Conservation (phyloP, 2,888 invertebrate genomes). For the Oxyteleia sp. region DNA sequence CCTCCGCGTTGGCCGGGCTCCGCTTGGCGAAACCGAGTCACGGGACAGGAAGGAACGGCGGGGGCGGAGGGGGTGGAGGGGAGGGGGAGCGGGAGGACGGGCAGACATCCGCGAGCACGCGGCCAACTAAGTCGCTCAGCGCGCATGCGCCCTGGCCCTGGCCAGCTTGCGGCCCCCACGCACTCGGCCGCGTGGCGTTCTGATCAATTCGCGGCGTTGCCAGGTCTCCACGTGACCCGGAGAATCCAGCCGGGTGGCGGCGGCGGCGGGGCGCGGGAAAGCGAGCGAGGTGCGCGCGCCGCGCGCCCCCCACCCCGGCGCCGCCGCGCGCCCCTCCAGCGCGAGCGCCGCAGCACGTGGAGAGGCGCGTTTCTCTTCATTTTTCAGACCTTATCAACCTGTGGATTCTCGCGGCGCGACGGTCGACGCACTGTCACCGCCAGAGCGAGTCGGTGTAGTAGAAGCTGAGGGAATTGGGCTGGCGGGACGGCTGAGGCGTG, state of each 20-base stretch:
- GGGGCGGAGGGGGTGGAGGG: slow-evolving; percentile 25
- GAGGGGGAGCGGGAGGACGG: slow-evolving; percentile 37
- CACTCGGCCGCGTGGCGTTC: slow-evolving; percentile 86
- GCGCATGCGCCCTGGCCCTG: slow-evolving; percentile 84
- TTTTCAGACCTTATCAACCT: slow-evolving; percentile 85
- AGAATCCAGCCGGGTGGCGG: slow-evolving; percentile 66
- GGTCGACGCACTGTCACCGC: slow-evolving; percentile 32
- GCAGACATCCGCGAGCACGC: slow-evolving; percentile 79
- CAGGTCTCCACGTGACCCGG: slow-evolving; percentile 78
- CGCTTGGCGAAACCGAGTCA: slow-evolving; percentile 67
- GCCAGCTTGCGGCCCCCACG: slow-evolving; percentile 65
- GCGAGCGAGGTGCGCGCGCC: slow-evolving; percentile 1
- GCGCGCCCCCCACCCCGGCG: slow-evolving; percentile 27
- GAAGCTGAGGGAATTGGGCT: slow-evolving; percentile 8
- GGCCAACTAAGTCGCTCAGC: slow-evolving; percentile 76
- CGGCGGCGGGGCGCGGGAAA: not conserved
- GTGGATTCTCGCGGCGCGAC: slow-evolving; percentile 82
- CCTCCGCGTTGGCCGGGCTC: slow-evolving; percentile 66
- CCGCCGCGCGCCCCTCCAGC: slow-evolving; percentile 42
- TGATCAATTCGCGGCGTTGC: slow-evolving; percentile 86
- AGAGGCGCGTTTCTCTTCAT: slow-evolving; percentile 82
- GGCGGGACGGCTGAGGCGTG: too few species aligned
- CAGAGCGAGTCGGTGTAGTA: slow-evolving; percentile 14
- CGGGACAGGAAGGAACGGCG: slow-evolving; percentile 54
- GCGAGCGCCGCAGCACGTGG: slow-evolving; percentile 79